Evolutionary conservation across 2,888 invertebrate species (phyloP), one percentile per base, ranked within the genome.

Genomic region (Eulithis prunata): DNA sequence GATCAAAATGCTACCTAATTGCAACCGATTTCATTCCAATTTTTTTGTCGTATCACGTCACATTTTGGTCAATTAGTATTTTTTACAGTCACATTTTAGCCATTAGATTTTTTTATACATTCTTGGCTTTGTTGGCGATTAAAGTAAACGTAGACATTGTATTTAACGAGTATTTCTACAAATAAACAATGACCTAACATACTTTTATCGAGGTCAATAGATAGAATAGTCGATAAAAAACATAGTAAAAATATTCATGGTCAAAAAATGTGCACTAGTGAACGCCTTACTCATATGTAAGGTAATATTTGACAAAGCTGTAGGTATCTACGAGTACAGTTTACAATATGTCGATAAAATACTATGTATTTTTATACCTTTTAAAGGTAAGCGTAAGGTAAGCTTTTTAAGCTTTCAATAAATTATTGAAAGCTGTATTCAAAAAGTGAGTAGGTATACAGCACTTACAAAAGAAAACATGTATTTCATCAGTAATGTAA

Each of bases 1-100:
- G 74, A 81, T 78, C 75, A 76, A 83, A 83, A 8, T 79, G 80
- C 83, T 84, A 79, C 80, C 82, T 86, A 87, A 90, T 90, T 87
- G 88, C 79, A 75, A 73, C 75, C 76, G 78, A 77, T 79, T 80
- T 68, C 64, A 78, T 72, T 75, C 53, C 75, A 65, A 75, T 64
- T 73, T 76, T 41, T 80, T 79, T 77, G 77, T 80, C 79, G 75
- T 79, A 71, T 70, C 70, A 72, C 74, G 74, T 75, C 75, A 77
- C 79, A 74, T 78, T 75, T 74, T 66, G 62, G 73, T 62, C 76
- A 69, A 70, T 78, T 70, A 59, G 28, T 65, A 65, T 64, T 62
- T n/a, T 66, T 61, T 65, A 43, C 11, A 62, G 55, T 32, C 53
- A 21, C 47, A 49, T 58, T 62, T 32, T 51, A 43, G 12, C 63